A percentile compares a stretch with the other conserved stretches of the same genome.
These are phyloP conservation scores for Ptilodon capucinus DNA, from an alignment of 2,888 invertebrate species.

Conservation along the genomic window DNA sequence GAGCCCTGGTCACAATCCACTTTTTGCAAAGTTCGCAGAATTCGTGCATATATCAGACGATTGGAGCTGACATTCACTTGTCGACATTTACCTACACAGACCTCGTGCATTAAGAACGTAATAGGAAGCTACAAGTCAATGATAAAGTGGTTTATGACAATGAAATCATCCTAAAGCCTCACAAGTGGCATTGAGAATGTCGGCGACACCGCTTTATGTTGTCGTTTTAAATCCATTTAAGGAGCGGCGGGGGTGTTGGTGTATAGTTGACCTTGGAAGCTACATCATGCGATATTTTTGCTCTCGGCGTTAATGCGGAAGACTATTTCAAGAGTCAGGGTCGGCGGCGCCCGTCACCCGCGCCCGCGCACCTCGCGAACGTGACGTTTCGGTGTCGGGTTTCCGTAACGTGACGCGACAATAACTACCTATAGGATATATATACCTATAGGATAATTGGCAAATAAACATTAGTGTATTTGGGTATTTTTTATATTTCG, in stretches of 20 bases:
- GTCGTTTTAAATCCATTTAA: slow-evolving; percentile 57
- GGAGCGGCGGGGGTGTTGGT: slow-evolving; percentile 58
- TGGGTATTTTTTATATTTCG: neutral
- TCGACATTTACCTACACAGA: slow-evolving; percentile 25
- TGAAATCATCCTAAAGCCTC: slow-evolving; percentile 6
- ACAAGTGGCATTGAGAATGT: slow-evolving; percentile 26
- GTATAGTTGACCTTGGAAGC: slow-evolving; percentile 56
- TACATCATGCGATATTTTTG: slow-evolving; percentile 80
- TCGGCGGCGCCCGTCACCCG: slow-evolving; percentile 67
- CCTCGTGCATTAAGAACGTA: slow-evolving; percentile 27
- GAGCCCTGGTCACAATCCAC: neutral
- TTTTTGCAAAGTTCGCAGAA: slow-evolving; percentile 2
- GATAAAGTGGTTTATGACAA: neutral
- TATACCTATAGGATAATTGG: neutral
- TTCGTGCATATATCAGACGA: slow-evolving; percentile 15
- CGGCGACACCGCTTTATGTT: slow-evolving; percentile 34
- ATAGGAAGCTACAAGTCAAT: slow-evolving; percentile 16
- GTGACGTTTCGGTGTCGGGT: slow-evolving; percentile 59
- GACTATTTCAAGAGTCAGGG: slow-evolving; percentile 83
- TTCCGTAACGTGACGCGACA: slow-evolving; percentile 55
- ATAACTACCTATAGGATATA: slow-evolving; percentile 33
- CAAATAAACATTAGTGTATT: neutral
- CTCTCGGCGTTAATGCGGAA: slow-evolving; percentile 78
- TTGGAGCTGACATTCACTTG: slow-evolving; percentile 27
- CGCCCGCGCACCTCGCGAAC: slow-evolving; percentile 50